phyloP scores from a whole-genome alignment of 2,113 vertebrate species.

The Hipposideros armiger region DNA sequence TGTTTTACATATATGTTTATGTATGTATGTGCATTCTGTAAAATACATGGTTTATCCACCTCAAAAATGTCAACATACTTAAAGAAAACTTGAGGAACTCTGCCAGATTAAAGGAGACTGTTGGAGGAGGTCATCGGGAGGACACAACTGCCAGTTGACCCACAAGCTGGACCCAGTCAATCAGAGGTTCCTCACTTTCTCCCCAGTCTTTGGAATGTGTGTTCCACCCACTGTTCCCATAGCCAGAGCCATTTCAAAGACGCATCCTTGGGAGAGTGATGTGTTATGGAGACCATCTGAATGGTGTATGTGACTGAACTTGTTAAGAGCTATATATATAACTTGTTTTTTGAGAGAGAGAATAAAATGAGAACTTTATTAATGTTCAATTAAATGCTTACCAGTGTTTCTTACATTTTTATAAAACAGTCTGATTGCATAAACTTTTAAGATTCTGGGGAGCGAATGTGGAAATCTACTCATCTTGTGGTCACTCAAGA shows the following conservation, averaged over 20 bases:
- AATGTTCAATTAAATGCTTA: neutral
- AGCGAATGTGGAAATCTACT: neutral
- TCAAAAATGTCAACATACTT: slow-evolving; percentile 13
- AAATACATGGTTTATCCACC: neutral
- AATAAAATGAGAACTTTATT: neutral
- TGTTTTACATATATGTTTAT: neutral
- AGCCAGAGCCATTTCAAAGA: neutral
- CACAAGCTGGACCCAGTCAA: neutral
- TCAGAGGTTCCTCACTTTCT: neutral
- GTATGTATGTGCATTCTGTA: neutral
- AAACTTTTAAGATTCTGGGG: neutral
- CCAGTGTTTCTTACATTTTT: slow-evolving; percentile 4
- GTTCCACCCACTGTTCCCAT: neutral
- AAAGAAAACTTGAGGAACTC: neutral
- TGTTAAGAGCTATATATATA: neutral
- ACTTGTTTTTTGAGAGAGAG: neutral
- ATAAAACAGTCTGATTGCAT: neutral
- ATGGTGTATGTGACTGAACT: neutral
- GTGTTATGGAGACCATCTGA: neutral
- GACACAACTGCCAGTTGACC: neutral
- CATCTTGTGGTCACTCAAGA: neutral
- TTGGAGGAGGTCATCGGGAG: neutral
- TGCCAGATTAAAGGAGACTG: neutral
- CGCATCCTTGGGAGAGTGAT: neutral
- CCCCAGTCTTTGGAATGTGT: neutral